phyloP scores from a whole-genome alignment of 2,888 invertebrate genomes.

The Nephrotoma appendiculata region DNA sequence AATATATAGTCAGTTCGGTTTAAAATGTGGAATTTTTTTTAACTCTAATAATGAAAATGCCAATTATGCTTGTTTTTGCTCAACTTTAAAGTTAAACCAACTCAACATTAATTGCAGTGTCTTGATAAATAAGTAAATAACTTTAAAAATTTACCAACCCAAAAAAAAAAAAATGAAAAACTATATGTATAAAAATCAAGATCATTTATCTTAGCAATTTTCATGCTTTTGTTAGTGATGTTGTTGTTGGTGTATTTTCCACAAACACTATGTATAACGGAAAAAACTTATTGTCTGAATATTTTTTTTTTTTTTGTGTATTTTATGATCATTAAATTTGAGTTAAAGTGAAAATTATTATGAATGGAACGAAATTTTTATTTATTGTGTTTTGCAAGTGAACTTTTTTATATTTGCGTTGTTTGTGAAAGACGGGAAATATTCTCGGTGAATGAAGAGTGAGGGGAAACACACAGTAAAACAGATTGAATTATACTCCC shows the following conservation, averaged over 20 bases:
- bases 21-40: background rate
- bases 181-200: background rate
- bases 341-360: conserved; percentile 2
- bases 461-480: background rate
- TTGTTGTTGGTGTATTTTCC: background rate
- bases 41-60: background rate
- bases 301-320: background rate
- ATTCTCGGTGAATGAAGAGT: background rate
- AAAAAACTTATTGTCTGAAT: background rate
- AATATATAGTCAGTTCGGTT: background rate
- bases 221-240: background rate
- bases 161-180: background rate
- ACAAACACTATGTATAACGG: background rate
- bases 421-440: background rate
- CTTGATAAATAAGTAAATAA: background rate
- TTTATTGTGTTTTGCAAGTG: background rate
- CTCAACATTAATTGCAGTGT: background rate
- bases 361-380: background rate
- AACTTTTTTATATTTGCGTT: background rate
- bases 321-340: conserved; percentile 3
- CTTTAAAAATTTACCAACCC: background rate
- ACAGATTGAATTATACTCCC: background rate
- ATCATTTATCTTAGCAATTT: background rate
- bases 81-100: background rate
- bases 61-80: background rate